These are phyloP conservation scores for Cyclargus thomasi DNA, from an alignment of 1,140 invertebrate genomes.

Conservation along the genomic window DNA sequence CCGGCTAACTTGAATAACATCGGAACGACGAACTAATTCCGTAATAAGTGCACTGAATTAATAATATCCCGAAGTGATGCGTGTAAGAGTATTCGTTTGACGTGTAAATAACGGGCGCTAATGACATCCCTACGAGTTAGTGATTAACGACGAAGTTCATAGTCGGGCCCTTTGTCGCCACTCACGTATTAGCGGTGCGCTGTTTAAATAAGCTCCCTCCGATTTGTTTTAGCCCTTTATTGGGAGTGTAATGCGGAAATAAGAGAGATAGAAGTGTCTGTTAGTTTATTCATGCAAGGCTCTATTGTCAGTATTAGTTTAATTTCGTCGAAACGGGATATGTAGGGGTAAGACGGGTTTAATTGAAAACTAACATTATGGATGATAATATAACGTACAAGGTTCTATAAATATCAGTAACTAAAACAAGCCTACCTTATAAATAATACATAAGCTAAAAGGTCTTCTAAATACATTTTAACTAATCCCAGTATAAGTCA, in stretches of 20 bases:
- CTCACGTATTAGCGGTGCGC: not conserved
- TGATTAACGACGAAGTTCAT: constrained; percentile 15
- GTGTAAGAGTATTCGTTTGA: constrained; percentile 26
- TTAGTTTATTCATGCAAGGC: not conserved
- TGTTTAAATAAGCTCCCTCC: constrained; percentile 8
- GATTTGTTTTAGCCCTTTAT: constrained; percentile 13
- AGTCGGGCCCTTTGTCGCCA: constrained; percentile 10
- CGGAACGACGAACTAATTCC: constrained; percentile 46
- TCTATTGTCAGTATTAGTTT: not conserved
- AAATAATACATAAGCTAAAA: too few species aligned
- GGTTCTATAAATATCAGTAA: too few species aligned
- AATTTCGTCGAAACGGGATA: not conserved
- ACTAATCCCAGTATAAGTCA: too few species aligned
- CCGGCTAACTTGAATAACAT: constrained; percentile 63
- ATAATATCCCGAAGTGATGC: constrained; percentile 28
- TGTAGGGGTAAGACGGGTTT: not conserved
- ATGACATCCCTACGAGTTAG: constrained; percentile 19
- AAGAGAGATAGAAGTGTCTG: not conserved
- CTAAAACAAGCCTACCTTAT: too few species aligned
- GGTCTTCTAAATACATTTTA: too few species aligned
- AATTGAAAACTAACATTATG: not conserved
- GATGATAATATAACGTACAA: too few species aligned
- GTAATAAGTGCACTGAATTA: constrained; percentile 51
- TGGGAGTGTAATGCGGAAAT: constrained; percentile 4
- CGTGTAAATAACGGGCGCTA: constrained; percentile 29